Evolutionary conservation across 2,113 vertebrate species (phyloP).

Genomic region (Polypterus senegalus): DNA sequence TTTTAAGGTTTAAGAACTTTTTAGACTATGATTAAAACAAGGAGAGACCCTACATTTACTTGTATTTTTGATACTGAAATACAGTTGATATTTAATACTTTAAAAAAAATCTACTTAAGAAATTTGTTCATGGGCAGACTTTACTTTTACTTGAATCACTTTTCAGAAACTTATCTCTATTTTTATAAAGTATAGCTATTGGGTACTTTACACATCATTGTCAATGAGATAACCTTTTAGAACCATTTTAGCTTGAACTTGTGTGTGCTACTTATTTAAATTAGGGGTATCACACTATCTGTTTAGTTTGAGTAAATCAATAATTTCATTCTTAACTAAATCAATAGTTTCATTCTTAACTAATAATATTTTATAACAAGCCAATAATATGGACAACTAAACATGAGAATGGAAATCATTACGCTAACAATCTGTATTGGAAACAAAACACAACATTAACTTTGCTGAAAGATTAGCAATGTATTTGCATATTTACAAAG

Average conservation of each 20-base stretch:
- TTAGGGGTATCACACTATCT: not conserved
- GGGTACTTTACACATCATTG: not conserved
- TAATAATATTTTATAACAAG: conserved; percentile 1
- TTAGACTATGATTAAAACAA: too few relatives aligned
- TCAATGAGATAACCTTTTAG: conserved; percentile 2
- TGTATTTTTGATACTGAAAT: too few relatives aligned
- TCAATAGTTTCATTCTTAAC: not conserved
- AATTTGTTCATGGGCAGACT: too few relatives aligned
- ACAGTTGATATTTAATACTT: too few relatives aligned
- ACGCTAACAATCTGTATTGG: too few relatives aligned
- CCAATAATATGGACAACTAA: conserved; percentile 5
- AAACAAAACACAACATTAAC: too few relatives aligned
- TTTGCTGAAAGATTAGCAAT: too few relatives aligned
- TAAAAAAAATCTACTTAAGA: too few relatives aligned
- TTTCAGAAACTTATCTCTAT: not conserved
- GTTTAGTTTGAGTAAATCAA: not conserved
- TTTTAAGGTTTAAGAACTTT: too few relatives aligned
- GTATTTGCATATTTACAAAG: too few relatives aligned
- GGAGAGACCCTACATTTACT: too few relatives aligned
- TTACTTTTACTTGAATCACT: conserved; percentile 1
- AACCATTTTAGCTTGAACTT: not conserved
- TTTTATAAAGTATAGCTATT: not conserved
- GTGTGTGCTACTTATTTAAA: not conserved
- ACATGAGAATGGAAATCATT: conserved; percentile 18
- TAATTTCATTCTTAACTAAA: not conserved